phyloP scores from a whole-genome alignment of 2,888 invertebrate species.

The Yponomeuta plumbellus region DNA sequence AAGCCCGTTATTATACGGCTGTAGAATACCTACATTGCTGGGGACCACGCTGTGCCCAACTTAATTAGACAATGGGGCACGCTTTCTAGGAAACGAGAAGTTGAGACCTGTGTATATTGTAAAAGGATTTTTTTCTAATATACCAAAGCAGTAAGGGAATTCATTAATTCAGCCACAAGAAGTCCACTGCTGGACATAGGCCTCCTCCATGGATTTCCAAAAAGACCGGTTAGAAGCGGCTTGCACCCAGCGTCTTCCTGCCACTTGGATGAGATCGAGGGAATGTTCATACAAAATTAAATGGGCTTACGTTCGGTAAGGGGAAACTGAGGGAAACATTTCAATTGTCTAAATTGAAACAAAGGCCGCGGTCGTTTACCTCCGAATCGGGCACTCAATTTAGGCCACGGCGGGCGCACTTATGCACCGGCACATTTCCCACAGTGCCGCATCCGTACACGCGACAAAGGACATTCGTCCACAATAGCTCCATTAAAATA shows the following conservation, averaged over 20 bases:
- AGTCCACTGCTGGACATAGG: too few species aligned
- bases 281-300: background rate
- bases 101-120: too few species aligned
- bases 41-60: conserved; percentile 55
- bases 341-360: conserved; percentile 43
- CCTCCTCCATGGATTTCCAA: too few species aligned
- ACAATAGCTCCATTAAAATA: conserved; percentile 77
- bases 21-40: conserved; percentile 51
- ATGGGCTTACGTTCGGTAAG: background rate
- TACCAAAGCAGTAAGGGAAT: background rate
- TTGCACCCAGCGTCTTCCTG: too few species aligned
- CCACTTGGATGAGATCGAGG: too few species aligned
- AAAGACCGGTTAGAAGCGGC: too few species aligned
- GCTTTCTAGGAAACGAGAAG: conserved; percentile 33
- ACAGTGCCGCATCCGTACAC: conserved; percentile 54
- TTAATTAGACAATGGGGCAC: conserved; percentile 71
- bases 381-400: conserved; percentile 50
- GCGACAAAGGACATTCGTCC: conserved; percentile 72
- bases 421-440: conserved; percentile 67
- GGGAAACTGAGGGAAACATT: background rate
- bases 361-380: conserved; percentile 51
- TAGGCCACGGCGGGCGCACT: conserved; percentile 57
- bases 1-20: conserved; percentile 55
- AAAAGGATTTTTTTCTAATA: background rate
- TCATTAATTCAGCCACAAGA: too few species aligned